These are phyloP conservation scores for Macrotus californicus DNA, from an alignment of 2,113 vertebrate species.

Conservation along the genomic window DNA sequence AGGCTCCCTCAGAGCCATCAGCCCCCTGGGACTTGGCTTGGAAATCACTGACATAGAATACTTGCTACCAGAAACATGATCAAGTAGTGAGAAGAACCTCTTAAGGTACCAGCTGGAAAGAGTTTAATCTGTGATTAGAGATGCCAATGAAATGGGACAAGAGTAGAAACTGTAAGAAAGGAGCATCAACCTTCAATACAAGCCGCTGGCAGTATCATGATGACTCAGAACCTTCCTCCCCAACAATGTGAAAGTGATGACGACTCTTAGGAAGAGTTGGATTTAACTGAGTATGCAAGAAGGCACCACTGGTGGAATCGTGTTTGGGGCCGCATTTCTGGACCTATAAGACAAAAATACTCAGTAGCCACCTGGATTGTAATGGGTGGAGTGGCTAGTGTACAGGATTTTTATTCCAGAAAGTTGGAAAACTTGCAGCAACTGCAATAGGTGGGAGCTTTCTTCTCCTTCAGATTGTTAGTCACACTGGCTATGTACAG, in stretches of 20 bases:
- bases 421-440: neutral
- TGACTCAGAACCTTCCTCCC: neutral
- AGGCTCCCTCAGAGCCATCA: neutral
- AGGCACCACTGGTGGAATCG: slow-evolving; percentile 95
- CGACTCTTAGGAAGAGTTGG: slow-evolving; percentile 92
- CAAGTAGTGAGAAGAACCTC: neutral
- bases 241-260: slow-evolving; percentile 88
- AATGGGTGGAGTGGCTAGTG: slow-evolving; percentile 97
- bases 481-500: slow-evolving; percentile 95
- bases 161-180: neutral
- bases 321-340: slow-evolving; percentile 91
- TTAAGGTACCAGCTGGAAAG: neutral
- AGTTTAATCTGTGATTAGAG: neutral
- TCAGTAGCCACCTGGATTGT: slow-evolving; percentile 95
- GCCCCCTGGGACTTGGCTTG: neutral
- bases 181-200: neutral
- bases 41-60: neutral
- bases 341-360: slow-evolving; percentile 94
- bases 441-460: neutral
- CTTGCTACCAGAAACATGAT: neutral
- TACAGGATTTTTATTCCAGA: neutral
- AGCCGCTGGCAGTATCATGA: neutral
- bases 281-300: slow-evolving; percentile 93
- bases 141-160: neutral
- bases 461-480: slow-evolving; percentile 85